A percentile compares a stretch with the other conserved stretches of the same genome.
These are phyloP conservation scores for Pelvicachromis taeniatus DNA, from an alignment of 2,113 vertebrate species.

Conservation along the genomic window DNA sequence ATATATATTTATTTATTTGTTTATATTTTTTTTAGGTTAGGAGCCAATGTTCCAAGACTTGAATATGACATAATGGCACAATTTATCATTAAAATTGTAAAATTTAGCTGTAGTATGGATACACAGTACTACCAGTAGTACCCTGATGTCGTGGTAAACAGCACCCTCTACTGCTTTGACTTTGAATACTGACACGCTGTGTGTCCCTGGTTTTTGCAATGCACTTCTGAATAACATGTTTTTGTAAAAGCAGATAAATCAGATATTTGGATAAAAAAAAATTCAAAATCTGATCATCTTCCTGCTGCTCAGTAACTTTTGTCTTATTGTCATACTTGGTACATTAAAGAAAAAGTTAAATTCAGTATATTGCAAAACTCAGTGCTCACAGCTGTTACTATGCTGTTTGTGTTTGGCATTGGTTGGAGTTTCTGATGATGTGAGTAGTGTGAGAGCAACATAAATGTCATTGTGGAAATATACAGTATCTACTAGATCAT, in stretches of 20 bases:
- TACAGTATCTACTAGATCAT: background rate
- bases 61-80: background rate
- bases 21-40: background rate
- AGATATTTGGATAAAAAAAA: background rate
- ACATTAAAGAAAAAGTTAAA: background rate
- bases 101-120: background rate
- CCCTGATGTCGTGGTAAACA: background rate
- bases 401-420: background rate
- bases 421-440: background rate
- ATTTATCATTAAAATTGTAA: background rate
- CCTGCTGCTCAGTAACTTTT: background rate
- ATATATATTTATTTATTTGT: background rate
- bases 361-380: background rate
- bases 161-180: conserved; percentile 13
- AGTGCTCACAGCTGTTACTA: background rate
- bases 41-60: background rate
- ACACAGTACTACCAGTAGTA: background rate
- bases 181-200: background rate
- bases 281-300: background rate
- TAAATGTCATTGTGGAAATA: background rate
- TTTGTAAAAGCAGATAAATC: background rate
- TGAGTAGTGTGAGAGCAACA: background rate
- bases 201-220: background rate
- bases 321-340: background rate
- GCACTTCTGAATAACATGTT: background rate